Base-by-base conservation (phyloP, 2,797 vertebrate species). In the Leptodactylus fallax region DNA sequence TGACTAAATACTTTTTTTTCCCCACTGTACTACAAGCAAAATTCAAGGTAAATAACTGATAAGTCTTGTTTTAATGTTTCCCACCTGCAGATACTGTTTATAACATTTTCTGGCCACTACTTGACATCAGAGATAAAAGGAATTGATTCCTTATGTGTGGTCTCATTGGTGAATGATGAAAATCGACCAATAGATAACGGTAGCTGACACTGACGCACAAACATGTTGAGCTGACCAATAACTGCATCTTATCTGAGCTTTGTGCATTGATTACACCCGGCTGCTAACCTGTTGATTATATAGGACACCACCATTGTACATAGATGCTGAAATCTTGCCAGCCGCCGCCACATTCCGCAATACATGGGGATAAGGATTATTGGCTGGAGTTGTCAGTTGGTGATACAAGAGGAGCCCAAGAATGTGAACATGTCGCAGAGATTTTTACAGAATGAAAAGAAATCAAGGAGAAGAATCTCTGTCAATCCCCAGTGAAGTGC, bases 261-360 rank as follows among this genome's bases (percentile, higher is more conserved):
- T 60, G 82, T 85, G 47, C 17, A 85, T 85, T 60, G 87, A 88
- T 88, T 85, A 65, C 23, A 47, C 76, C 25, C 8, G 21, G 36
- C 65, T 74, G 87, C 76, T 85, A n/a, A 49, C 23, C 27, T 4
- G 47, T 45, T 88, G 65, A 88, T 88, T 88, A 85, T 88, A 85
- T 11, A 53, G 47, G 63, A 25, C 6, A 1, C 23, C 55, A 36
- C 72, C 14, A 13, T 67, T 47, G 72, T 21, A 56, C 21, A 51
- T 53, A 19, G 63, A 45, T 11, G 19, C 6, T 21, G 49, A 81
- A 25, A 86, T 86, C 55, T 25, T 45, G 55, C 67, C 63, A 27
- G 76, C 9, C 55, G 14, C 7, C 8, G 25, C 17, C 55, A 60
- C 53, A 58, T 79, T 60, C 78, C 11, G 25, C 78, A 14, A 25